phyloP scores from a whole-genome alignment of 2,888 invertebrate species.

The Chrysolina haemoptera region DNA sequence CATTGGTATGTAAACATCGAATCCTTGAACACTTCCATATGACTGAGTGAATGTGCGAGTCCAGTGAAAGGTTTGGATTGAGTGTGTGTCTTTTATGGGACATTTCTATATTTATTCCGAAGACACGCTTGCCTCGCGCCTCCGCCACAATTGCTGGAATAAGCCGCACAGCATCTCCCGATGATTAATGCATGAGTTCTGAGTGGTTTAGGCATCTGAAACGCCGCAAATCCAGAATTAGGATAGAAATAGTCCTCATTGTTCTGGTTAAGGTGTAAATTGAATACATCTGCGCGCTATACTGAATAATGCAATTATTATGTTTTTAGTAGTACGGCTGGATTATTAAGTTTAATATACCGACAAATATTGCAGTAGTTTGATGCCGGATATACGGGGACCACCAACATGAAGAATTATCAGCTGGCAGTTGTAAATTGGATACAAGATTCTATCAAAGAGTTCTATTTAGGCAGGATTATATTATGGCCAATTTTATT shows the following conservation, averaged over 20 bases:
- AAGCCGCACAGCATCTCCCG: slow-evolving; percentile 66
- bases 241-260: slow-evolving; percentile 65
- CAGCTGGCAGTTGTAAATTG: too few species aligned
- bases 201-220: slow-evolving; percentile 67
- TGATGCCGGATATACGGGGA: too few species aligned
- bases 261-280: slow-evolving; percentile 62
- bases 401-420: too few species aligned
- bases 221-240: slow-evolving; percentile 67
- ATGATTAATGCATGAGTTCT: slow-evolving; percentile 69
- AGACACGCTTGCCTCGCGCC: slow-evolving; percentile 53
- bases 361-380: too few species aligned
- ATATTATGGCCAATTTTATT: too few species aligned
- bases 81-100: slow-evolving; percentile 56
- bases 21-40: slow-evolving; percentile 28
- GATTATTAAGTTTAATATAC: slow-evolving; percentile 49
- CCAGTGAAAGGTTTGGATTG: slow-evolving; percentile 49
- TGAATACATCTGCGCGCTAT: slow-evolving; percentile 57
- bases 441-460: too few species aligned
- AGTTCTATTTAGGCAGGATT: too few species aligned
- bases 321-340: slow-evolving; percentile 51
- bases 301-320: slow-evolving; percentile 57
- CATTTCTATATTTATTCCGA: slow-evolving; percentile 59
- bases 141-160: slow-evolving; percentile 55
- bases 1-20: slow-evolving; percentile 31
- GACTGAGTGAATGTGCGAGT: slow-evolving; percentile 18